A percentile compares a stretch with the other conserved stretches of the same genome.
These are phyloP conservation scores for Heliconius charithonia DNA, from an alignment of 2,888 invertebrate species.

Conservation along the genomic window DNA sequence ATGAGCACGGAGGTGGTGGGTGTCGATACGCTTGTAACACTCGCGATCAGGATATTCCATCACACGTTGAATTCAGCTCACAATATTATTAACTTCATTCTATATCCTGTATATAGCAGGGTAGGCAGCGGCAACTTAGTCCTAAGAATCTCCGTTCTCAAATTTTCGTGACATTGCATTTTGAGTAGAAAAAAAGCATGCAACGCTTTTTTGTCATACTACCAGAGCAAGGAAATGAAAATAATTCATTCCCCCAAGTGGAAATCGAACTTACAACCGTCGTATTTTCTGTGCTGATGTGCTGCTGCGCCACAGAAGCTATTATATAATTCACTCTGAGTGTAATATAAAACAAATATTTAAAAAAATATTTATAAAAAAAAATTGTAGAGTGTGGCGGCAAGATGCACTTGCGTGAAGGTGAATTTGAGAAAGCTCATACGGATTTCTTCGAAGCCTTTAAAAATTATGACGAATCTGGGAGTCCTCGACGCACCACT, in stretches of 20 bases:
- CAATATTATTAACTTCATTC: too few species aligned
- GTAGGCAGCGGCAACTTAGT: too few species aligned
- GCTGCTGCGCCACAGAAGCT: background rate
- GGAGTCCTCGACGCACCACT: constrained; percentile 97
- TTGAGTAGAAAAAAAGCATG: too few species aligned
- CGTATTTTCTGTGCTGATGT: background rate
- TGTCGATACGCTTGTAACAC: too few species aligned
- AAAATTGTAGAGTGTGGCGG: constrained; percentile 94
- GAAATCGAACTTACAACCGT: background rate
- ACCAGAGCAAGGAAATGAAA: too few species aligned
- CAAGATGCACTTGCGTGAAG: constrained; percentile 99
- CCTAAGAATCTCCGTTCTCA: too few species aligned
- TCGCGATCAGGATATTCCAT: too few species aligned
- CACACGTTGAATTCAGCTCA: too few species aligned
- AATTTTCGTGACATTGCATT: too few species aligned
- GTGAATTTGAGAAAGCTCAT: constrained; percentile 99
- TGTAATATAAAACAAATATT: background rate
- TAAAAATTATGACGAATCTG: constrained; percentile 99
- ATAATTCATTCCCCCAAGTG: background rate
- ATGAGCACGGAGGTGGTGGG: too few species aligned
- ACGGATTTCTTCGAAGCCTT: constrained; percentile 99
- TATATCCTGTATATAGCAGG: too few species aligned
- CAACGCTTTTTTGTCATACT: too few species aligned
- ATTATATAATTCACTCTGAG: background rate
- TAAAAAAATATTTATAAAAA: background rate